Evolutionary conservation across 2,888 invertebrate genomes (phyloP), one percentile per base, ranked within the genome.

Genomic region (Tipula lateralis): DNA sequence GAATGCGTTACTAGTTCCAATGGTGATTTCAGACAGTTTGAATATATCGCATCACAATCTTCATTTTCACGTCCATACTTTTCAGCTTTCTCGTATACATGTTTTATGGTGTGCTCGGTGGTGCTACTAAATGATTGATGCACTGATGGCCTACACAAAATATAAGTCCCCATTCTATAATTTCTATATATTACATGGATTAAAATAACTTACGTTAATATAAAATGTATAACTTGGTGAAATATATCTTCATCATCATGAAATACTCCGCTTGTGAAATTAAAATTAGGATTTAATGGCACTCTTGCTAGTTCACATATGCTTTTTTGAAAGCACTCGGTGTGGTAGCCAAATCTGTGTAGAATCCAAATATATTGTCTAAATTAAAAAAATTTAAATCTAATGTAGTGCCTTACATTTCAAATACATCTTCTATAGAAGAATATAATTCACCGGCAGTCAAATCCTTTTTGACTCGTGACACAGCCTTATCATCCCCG

Each of bases 11-110:
- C 32, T 2, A 30, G 30, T 82, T 82, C 82, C 16, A 82, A 82
- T 5, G 82, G 82, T 13, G 82, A 82, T 82, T 82, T 30, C 7
- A 6, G n/a, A 30, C 82, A 82, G 6, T 82, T 82, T 16, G 16
- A 30, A 30, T 82, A 82, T 6, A 30, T 4, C n/a, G 16, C 1
- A 30, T 82, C 82, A 82, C 82, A 82, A 30, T 82, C 82, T 13
- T 30, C 82, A 30, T 82, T 82, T 82, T 29, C 30, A 2, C 29
- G 82, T 2, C 82, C 82, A 30, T 30, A 30, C 0, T 82, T 30
- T 7, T 82, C 82, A 7, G 82, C 82, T 30, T 82, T 82, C n/a
- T 82, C 82, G 82, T 82, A 82, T n/a, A 82, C n/a, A 7, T n/a
- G n/a, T 30, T 32, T 29, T 30, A n/a, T 0, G 4, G 16, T 9